Conservation (phyloP, 2,113 vertebrate species). For the Cheirogaleus medius region DNA sequence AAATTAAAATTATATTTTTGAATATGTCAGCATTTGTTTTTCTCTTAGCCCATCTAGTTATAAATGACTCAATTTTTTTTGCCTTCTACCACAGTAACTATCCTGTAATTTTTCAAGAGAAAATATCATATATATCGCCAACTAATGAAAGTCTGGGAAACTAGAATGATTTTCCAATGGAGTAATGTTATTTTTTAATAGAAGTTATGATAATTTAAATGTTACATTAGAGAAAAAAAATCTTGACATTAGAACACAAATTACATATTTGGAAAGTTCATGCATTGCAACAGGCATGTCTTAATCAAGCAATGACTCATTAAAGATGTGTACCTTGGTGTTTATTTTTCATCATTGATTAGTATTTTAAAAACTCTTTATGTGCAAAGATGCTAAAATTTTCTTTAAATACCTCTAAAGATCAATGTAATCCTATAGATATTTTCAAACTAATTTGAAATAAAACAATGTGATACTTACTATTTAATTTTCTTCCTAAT, state of each 20-base stretch:
- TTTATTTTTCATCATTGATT: slow-evolving; percentile 41
- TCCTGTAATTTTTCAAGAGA: slow-evolving; percentile 10
- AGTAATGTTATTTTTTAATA: slow-evolving; percentile 3
- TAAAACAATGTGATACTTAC: background rate
- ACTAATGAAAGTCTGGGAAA: background rate
- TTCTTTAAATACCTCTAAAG: slow-evolving; percentile 37
- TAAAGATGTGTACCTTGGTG: background rate
- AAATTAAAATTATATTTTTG: background rate
- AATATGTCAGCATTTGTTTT: background rate
- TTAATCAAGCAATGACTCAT: slow-evolving; percentile 43
- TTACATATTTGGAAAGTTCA: slow-evolving; percentile 49
- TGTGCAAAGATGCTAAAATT: slow-evolving; percentile 31
- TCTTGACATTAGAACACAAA: slow-evolving; percentile 39
- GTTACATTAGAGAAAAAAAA: slow-evolving; percentile 15
- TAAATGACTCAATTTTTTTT: slow-evolving; percentile 2
- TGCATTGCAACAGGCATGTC: background rate
- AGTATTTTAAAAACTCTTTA: slow-evolving; percentile 38
- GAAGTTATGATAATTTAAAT: slow-evolving; percentile 48
- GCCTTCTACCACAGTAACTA: background rate
- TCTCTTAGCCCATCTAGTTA: background rate
- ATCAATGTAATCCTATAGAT: background rate
- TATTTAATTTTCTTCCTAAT: slow-evolving; percentile 35
- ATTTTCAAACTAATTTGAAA: background rate
- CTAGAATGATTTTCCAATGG: slow-evolving; percentile 32
- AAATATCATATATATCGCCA: slow-evolving; percentile 18